These are phyloP conservation scores for Garrulus glandarius DNA, from an alignment of 2,797 vertebrate genomes.

Conservation along the genomic window DNA sequence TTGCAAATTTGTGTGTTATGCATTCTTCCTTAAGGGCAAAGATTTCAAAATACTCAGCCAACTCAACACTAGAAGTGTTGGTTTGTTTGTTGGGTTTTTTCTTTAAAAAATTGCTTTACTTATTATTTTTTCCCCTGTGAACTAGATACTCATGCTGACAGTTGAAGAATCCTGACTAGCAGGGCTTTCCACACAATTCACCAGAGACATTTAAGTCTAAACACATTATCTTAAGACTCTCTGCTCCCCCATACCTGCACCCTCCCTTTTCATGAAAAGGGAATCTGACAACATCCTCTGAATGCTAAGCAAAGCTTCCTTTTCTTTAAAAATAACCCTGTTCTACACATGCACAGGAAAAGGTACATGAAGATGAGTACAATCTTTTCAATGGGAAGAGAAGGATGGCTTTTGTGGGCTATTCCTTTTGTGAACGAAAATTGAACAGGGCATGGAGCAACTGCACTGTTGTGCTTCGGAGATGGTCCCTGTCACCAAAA, in stretches of 20 bases:
- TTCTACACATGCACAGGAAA: neutral
- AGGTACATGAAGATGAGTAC: rapidly evolving
- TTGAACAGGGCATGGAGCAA: rapidly evolving
- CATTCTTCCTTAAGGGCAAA: neutral
- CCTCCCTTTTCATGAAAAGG: neutral
- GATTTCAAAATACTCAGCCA: neutral
- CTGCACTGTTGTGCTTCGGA: neutral
- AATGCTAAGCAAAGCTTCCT: neutral
- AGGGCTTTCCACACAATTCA: neutral
- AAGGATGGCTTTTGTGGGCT: neutral
- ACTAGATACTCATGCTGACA: neutral
- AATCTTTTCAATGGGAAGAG: neutral
- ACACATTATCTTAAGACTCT: neutral
- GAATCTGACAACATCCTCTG: neutral
- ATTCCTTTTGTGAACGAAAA: neutral
- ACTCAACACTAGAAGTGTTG: neutral
- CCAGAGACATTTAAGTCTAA: neutral
- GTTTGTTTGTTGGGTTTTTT: rapidly evolving
- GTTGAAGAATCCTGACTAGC: neutral
- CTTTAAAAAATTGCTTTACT: neutral
- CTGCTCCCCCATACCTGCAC: neutral
- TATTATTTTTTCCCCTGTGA: neutral
- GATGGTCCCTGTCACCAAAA: neutral
- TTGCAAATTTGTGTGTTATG: neutral
- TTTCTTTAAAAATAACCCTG: neutral